Evolutionary conservation across 2,888 invertebrate genomes (phyloP).

Genomic region (Helleia helle): DNA sequence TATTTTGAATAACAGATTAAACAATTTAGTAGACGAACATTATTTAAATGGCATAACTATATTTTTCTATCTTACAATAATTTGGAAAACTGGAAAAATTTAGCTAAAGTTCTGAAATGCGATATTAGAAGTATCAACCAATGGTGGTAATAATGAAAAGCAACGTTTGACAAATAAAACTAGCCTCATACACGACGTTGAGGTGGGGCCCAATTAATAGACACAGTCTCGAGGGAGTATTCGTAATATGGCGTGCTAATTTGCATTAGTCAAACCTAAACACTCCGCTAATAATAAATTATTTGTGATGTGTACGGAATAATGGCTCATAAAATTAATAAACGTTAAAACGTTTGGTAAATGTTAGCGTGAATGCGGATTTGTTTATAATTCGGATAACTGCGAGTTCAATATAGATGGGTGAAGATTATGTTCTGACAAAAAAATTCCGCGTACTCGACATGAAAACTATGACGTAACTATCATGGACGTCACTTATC

Average conservation of each 20-base stretch:
- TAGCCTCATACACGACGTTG: conserved; percentile 19
- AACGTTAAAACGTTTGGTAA: conserved; percentile 19
- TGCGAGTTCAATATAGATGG: background rate
- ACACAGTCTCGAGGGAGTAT: conserved; percentile 23
- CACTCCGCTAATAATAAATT: conserved; percentile 17
- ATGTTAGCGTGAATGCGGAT: conserved; percentile 17
- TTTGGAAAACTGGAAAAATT: too few relatives aligned
- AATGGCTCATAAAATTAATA: conserved; percentile 20
- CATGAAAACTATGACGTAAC: too few relatives aligned
- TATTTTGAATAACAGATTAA: too few relatives aligned
- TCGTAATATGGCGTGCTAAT: conserved; percentile 10
- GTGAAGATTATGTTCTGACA: too few relatives aligned
- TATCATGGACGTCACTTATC: too few relatives aligned
- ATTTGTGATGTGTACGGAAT: conserved; percentile 10
- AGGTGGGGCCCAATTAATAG: conserved; percentile 46
- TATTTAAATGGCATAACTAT: too few relatives aligned
- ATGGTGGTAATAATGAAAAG: conserved; percentile 12
- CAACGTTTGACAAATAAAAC: conserved; percentile 5
- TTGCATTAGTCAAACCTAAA: conserved; percentile 16
- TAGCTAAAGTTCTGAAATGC: too few relatives aligned
- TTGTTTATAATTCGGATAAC: conserved; percentile 14
- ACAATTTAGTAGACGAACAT: too few relatives aligned
- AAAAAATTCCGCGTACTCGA: too few relatives aligned
- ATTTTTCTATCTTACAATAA: too few relatives aligned
- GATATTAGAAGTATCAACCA: too few relatives aligned